phyloP scores from a whole-genome alignment of 1,140 invertebrate genomes.

The Penaeus chinensis region DNA sequence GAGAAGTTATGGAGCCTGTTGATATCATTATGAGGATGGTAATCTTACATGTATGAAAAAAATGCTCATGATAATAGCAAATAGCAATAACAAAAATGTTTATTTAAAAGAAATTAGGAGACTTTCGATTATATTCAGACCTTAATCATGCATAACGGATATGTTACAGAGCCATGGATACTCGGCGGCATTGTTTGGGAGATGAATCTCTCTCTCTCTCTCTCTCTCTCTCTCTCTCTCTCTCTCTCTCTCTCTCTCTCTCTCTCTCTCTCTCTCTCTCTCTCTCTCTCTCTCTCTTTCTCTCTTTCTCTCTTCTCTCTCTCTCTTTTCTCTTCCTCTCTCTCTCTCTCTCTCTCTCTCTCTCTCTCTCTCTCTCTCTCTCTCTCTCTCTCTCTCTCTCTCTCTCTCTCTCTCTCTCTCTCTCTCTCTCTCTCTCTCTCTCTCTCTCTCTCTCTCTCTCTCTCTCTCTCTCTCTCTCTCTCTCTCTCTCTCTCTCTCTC shows the following conservation, averaged over 20 bases:
- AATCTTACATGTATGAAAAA: too few relatives aligned
- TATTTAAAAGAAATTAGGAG: too few relatives aligned
- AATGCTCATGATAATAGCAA: too few relatives aligned
- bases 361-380: conserved; percentile 10
- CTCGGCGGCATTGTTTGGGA: too few relatives aligned
- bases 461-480: conserved; percentile 1
- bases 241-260: background rate
- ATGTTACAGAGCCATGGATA: too few relatives aligned
- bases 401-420: background rate
- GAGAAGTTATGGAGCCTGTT: too few relatives aligned
- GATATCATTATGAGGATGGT: too few relatives aligned
- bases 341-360: background rate
- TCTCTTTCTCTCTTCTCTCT: conserved; percentile 13
- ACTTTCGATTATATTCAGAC: too few relatives aligned
- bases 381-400: background rate
- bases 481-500: conserved; percentile 9
- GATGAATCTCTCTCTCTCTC: background rate
- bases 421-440: too few relatives aligned
- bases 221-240: background rate
- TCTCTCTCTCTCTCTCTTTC: background rate
- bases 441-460: background rate
- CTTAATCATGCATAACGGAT: too few relatives aligned
- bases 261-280: background rate
- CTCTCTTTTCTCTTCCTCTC: background rate
- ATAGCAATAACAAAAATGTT: too few relatives aligned